These are phyloP conservation scores for Formica exsecta DNA, from an alignment of 1,140 invertebrate species.

Conservation along the genomic window DNA sequence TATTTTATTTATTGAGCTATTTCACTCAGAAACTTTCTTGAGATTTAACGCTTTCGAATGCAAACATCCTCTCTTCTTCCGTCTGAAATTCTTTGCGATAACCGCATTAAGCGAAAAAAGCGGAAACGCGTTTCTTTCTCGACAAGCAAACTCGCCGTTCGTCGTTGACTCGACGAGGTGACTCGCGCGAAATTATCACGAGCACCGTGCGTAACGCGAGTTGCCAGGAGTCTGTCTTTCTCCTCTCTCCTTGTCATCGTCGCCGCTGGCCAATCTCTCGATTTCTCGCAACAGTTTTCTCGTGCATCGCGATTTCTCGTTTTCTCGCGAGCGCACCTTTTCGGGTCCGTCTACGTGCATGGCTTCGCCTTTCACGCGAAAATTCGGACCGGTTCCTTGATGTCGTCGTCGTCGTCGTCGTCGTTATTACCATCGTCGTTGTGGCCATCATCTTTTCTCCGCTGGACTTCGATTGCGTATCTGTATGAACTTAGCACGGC, in stretches of 20 bases:
- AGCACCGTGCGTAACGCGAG: slow-evolving; percentile 58
- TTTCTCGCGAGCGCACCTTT: slow-evolving; percentile 40
- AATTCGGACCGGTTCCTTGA: slow-evolving; percentile 49
- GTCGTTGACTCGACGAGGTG: slow-evolving; percentile 44
- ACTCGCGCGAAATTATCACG: slow-evolving; percentile 57
- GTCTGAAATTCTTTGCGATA: slow-evolving; percentile 53
- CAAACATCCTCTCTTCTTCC: slow-evolving; percentile 34
- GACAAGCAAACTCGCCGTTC: slow-evolving; percentile 38
- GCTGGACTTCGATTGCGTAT: slow-evolving; percentile 24
- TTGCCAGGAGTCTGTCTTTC: slow-evolving; percentile 28
- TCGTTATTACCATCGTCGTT: background rate
- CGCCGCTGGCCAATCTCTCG: slow-evolving; percentile 17
- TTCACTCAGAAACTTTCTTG: background rate
- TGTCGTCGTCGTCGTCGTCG: background rate
- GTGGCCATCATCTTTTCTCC: background rate
- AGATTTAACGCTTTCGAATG: background rate
- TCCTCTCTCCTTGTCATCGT: slow-evolving; percentile 4
- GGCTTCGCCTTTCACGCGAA: slow-evolving; percentile 54
- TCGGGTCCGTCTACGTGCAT: slow-evolving; percentile 29
- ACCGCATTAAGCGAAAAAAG: slow-evolving; percentile 49
- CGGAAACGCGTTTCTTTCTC: slow-evolving; percentile 48
- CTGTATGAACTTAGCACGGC: too few species aligned
- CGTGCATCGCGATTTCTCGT: slow-evolving; percentile 49
- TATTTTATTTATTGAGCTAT: background rate
- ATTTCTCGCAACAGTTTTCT: slow-evolving; percentile 39